Base-by-base conservation (phyloP, 2,797 vertebrate species). In the Coranthus polyacanthus region DNA sequence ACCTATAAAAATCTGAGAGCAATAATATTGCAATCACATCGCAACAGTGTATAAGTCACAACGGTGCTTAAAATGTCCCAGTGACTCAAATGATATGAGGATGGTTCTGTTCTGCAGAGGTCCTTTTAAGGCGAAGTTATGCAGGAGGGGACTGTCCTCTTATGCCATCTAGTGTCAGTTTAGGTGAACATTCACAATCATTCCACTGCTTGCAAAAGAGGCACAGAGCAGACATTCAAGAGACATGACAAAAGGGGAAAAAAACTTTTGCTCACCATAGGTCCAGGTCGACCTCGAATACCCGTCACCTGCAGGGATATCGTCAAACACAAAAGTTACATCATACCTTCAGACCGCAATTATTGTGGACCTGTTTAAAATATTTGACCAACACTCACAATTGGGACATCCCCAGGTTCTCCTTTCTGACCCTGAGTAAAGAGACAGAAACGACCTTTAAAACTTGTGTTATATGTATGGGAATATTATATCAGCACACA, bases 401-500 rank as follows among this genome's bases (percentile, higher is more conserved):
- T 44, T 72, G 97, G 97, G 43, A 99, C 97, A 62, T 96, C 89
- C 68, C 98, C 98, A 13, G 98, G 97, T 83, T 99, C 98, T 81
- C 98, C 98, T 87, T 99, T 99, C 89, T 96, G 96, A 74, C 97
- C 98, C 97, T 99, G 66, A n/a, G 69, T 50, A 46, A 47, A 55
- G 66, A 47, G 37, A 71, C 8, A 68, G 38, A 32, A 56, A 38
- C 56, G 9, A 57, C 3, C 0, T 20, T 42, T 69, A 6, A 78
- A 51, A 36, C 22, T 20, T 15, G 12, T 6, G 0, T 0, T 37
- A 17, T 24, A 17, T 6, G 12, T 16, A 11, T 6, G 2, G n/a
- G n/a, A n/a, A n/a, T n/a, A n/a, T 16, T 38, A 24, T 1, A 11
- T 12, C 0, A 63, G 13, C 11, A 17, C 13, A 16, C 4, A 59